Percentiles rank a stretch among this genome's conserved stretches.
phyloP scores from a whole-genome alignment of 2,113 vertebrate species.

The Odocoileus hemionus region DNA sequence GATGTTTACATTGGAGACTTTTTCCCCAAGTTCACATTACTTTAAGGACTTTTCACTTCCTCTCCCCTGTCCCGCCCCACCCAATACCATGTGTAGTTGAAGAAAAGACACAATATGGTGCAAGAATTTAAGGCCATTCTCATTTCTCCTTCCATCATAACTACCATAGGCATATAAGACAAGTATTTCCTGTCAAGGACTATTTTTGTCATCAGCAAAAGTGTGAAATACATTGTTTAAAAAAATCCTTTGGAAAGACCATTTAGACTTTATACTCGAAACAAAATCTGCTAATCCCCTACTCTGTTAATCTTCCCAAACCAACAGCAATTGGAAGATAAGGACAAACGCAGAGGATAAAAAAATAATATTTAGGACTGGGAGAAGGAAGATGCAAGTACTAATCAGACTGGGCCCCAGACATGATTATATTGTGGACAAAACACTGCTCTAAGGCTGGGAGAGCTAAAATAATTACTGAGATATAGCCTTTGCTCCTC shows the following conservation, averaged over 20 bases:
- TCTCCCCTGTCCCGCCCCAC: neutral
- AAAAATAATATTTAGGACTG: neutral
- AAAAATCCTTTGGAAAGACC: neutral
- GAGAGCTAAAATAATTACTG: neutral
- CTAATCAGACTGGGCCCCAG: neutral
- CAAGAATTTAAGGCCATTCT: slow-evolving; percentile 8
- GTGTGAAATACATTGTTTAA: neutral
- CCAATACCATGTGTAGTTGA: neutral
- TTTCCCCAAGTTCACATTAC: neutral
- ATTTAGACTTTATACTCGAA: neutral
- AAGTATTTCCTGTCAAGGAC: neutral
- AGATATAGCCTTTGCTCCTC: neutral
- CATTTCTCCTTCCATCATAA: neutral
- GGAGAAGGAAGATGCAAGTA: neutral
- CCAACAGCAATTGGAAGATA: neutral
- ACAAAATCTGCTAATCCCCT: neutral
- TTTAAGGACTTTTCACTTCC: neutral
- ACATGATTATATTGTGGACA: neutral
- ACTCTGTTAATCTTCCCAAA: neutral
- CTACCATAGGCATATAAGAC: neutral
- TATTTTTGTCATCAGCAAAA: slow-evolving; percentile 9
- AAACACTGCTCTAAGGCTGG: neutral
- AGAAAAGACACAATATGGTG: neutral
- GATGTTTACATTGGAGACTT: neutral
- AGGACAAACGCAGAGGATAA: neutral